Base-by-base conservation (phyloP, 2,113 vertebrate species). In the Melanocharis versteri region DNA sequence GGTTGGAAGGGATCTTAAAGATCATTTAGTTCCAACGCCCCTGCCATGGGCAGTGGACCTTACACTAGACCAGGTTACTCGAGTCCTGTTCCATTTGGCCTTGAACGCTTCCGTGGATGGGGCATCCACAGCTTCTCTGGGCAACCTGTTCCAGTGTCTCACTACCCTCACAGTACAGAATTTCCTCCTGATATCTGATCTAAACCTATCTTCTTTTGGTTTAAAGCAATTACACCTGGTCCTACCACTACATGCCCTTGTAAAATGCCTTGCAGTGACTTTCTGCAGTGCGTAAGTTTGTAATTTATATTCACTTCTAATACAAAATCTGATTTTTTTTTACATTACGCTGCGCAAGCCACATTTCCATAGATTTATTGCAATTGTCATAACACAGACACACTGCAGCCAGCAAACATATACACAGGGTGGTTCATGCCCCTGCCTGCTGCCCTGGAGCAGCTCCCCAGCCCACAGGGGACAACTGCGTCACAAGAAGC, bases 251-350 rank as follows among this genome's bases (percentile, higher is more conserved):
- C 35, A 7, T 16, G 12, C 5, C n/a, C 15, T 31, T 16, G n/a
- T 48, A 40, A 83, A 88, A 83, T n/a, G 58, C 17, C 56, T 90
- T 15, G 13, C 40, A 70, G 12, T 57, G 62, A 45, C 64, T 65
- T 91, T 92, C 39, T 89, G 33, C 56, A 48, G 33, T 11, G 6
- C 21, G 6, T 37, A 57, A 19, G 15, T 62, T 6, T 89, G n/a
- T 53, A 78, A 66, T 93, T 96, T 71, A 60, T 85, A 96, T 83
- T 96, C 61, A 82, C 79, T 95, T 96, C 53, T 88, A 90, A 95
- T 85, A 57, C 9, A 81, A 92, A 94, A 95, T 80, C 65, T 48
- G 70, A 37, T 22, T 1, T 0, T 54, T n/a, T 62, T 97, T 95
- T 89, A 89, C 68, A 72, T 66, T 78, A 60, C 40, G 70, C 69